Evolutionary conservation across 2,113 vertebrate genomes (phyloP).

Genomic region (Chiloscyllium plagiosum): DNA sequence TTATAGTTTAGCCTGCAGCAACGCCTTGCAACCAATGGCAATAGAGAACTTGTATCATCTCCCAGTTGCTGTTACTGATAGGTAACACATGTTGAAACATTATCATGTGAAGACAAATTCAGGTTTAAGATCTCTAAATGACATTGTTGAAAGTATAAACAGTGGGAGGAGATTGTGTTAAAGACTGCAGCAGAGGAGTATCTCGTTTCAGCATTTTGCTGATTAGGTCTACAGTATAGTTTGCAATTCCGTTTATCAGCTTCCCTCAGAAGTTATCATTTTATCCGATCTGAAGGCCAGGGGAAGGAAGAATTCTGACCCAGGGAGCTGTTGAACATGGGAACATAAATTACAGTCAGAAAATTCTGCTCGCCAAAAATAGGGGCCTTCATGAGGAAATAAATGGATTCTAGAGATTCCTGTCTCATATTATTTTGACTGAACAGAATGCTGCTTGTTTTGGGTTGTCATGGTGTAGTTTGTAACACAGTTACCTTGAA

Average conservation of each 20-base stretch:
- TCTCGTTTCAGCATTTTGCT: neutral
- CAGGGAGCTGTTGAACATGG: neutral
- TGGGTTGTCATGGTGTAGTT: neutral
- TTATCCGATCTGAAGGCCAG: neutral
- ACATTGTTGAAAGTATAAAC: neutral
- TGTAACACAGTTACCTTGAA: neutral
- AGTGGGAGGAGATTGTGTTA: neutral
- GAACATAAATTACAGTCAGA: neutral
- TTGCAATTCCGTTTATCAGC: neutral
- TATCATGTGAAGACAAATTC: neutral
- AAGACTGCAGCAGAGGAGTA: neutral
- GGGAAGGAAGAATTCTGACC: conserved; percentile 2
- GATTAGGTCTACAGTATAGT: neutral
- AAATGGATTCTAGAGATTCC: neutral
- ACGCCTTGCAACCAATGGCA: neutral
- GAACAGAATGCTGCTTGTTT: conserved; percentile 10
- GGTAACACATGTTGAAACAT: neutral
- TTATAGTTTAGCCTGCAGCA: neutral
- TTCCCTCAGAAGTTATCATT: neutral
- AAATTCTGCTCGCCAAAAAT: neutral
- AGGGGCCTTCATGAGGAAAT: neutral
- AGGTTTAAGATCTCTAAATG: neutral
- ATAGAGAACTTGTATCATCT: neutral
- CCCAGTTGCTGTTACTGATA: neutral
- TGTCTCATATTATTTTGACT: conserved; percentile 10